Percentiles rank a stretch among this genome's conserved stretches.
Evolutionary conservation across 2,888 invertebrate species (phyloP).

Genomic region (Cremastinae sp.): DNA sequence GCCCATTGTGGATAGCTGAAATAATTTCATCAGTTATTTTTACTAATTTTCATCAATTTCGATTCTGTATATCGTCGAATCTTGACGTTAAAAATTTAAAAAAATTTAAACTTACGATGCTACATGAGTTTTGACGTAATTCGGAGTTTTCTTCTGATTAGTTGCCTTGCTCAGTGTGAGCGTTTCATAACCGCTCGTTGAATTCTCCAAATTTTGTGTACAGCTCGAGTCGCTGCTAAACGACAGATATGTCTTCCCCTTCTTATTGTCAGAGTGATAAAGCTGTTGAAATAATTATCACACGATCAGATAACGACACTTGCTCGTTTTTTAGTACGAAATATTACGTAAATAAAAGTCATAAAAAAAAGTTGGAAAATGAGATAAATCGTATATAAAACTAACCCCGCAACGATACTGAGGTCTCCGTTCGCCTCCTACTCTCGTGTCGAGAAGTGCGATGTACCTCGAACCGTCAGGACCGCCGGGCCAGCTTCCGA

Average conservation of each 20-base stretch:
- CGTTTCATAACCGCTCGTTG: constrained; percentile 83
- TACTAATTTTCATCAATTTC: neutral
- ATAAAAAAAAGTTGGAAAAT: constrained; percentile 29
- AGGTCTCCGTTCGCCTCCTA: constrained; percentile 79
- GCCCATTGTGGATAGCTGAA: constrained; percentile 84
- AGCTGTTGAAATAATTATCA: constrained; percentile 76
- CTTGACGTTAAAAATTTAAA: too few relatives aligned
- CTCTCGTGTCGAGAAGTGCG: constrained; percentile 82
- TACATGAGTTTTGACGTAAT: constrained; percentile 75
- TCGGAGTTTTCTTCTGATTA: constrained; percentile 76
- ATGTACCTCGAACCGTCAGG: constrained; percentile 82
- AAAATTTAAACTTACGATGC: constrained; percentile 73
- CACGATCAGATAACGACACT: constrained; percentile 20
- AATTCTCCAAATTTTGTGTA: constrained; percentile 81
- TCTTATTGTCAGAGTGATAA: constrained; percentile 81
- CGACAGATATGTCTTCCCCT: constrained; percentile 83
- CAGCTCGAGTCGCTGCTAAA: constrained; percentile 86
- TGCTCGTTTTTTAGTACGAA: neutral
- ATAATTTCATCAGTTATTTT: neutral
- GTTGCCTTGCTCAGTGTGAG: constrained; percentile 80
- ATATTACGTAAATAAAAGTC: too few relatives aligned
- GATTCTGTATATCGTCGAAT: too few relatives aligned
- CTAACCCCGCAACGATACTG: constrained; percentile 85
- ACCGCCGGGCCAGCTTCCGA: constrained; percentile 84
- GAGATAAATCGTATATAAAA: constrained; percentile 54